phyloP scores from a whole-genome alignment of 2,113 vertebrate species.

The Marcusenius ussheri region DNA sequence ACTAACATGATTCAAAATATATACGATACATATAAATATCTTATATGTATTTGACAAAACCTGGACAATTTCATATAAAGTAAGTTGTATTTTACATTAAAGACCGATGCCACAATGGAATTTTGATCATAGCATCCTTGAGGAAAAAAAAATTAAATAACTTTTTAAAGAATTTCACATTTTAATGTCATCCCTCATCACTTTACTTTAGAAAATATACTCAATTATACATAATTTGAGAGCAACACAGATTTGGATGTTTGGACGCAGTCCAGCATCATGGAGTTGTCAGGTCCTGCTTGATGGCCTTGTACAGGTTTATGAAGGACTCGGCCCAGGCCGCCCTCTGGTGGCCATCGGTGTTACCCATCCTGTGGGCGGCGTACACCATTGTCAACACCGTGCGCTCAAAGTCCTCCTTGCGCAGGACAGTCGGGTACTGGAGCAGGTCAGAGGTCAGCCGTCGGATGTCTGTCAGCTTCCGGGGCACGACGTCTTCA shows the following conservation, averaged over 20 bases:
- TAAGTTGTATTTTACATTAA: neutral
- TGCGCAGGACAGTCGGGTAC: conserved; percentile 53
- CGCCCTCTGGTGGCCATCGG: conserved; percentile 64
- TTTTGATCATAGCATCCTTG: neutral
- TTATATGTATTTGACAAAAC: neutral
- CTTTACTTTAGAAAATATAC: neutral
- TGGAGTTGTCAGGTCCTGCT: conserved; percentile 58
- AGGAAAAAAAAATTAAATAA: neutral
- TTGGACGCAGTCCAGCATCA: neutral
- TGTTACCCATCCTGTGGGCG: conserved; percentile 61
- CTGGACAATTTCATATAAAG: neutral
- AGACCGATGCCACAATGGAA: neutral
- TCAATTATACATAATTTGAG: neutral
- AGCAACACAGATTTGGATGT: neutral
- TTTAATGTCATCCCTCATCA: neutral
- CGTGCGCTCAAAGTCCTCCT: conserved; percentile 83
- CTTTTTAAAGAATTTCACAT: neutral
- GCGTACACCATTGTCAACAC: conserved; percentile 80
- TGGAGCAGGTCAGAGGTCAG: conserved; percentile 59
- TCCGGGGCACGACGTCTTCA: conserved; percentile 79
- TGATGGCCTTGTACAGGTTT: conserved; percentile 70
- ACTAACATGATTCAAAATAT: neutral
- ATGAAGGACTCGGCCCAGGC: conserved; percentile 69
- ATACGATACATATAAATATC: neutral
- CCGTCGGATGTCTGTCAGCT: conserved; percentile 72